Evolutionary conservation across 2,113 vertebrate species (phyloP).

Genomic region (Prolemur simus): DNA sequence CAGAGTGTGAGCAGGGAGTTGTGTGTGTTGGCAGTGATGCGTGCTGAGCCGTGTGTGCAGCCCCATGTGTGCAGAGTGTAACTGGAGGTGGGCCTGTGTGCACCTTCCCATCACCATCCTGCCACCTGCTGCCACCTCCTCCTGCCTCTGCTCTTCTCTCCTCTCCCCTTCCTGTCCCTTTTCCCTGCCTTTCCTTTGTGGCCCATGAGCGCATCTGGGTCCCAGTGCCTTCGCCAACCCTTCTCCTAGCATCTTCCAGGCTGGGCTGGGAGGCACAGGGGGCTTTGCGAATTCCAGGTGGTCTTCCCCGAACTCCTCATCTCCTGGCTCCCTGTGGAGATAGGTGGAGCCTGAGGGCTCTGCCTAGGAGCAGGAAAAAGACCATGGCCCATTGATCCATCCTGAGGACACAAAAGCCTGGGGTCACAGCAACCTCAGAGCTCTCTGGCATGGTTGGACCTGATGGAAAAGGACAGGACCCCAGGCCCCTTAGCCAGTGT

Average conservation of each 20-base stretch:
- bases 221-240: background rate
- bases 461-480: background rate
- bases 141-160: constrained; percentile 29
- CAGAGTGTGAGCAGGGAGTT: background rate
- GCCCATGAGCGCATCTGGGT: background rate
- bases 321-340: background rate
- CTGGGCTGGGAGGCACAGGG: background rate
- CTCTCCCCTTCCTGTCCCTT: background rate
- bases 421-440: background rate
- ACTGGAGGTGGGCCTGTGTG: constrained; percentile 51
- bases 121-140: constrained; percentile 45
- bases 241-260: background rate
- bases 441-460: background rate
- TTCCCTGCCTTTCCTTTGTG: background rate
- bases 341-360: background rate
- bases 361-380: background rate
- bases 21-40: background rate
- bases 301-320: background rate
- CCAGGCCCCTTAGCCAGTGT: background rate
- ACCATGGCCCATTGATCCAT: background rate
- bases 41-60: background rate
- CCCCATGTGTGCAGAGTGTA: background rate
- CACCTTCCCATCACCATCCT: constrained; percentile 70
- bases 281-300: background rate
- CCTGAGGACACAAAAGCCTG: background rate